Evolutionary conservation across 2,113 vertebrate species (phyloP), one percentile per base, ranked within the genome.

Genomic region (Arothron firmamentum): DNA sequence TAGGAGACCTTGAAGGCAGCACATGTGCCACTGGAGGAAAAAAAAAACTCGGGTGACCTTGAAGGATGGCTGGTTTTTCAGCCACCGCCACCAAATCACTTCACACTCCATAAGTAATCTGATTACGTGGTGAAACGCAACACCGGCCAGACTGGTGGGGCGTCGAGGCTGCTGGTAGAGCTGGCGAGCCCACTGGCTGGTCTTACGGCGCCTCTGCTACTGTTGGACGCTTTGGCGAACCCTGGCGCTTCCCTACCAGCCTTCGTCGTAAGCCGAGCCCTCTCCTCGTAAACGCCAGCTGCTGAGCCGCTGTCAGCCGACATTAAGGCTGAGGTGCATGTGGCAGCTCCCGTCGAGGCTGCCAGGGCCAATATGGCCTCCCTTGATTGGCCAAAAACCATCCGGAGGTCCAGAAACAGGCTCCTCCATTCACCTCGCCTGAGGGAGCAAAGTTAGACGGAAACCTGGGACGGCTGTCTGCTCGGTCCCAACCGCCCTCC

Each of bases 71-170:
- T 68, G 63, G 16, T n/a, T 75, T 74, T 70, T 67, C 28, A 52
- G 58, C 2, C 21, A 53, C 58, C 45, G 58, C 63, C 49, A 61
- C 77, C 54, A 72, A 72, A 83, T 86, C 65, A 77, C 81, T 86
- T 86, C 82, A 84, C 85, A 86, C 83, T 66, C 81, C 78, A 74
- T 85, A 79, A 85, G 80, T 78, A 81, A 88, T 87, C 75, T 82
- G 78, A 86, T 89, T 85, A 85, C 13, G 58, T 78, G 77, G 48
- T 79, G 86, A 87, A 86, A 88, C 52, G 61, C 70, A 49, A 81
- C 68, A 77, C 78, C 41, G 3, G 55, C 57, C 17, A 16, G 42
- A 65, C 42, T 31, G 72, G 65, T 19, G 55, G 1, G 47, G 55
- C 21, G 25, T 28, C 25, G 6, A 38, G 54, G 54, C 61, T 54